A percentile compares a stretch with the other conserved stretches of the same genome.
phyloP scores from a whole-genome alignment of 1,140 invertebrate genomes.

The Drosophila takahashii region DNA sequence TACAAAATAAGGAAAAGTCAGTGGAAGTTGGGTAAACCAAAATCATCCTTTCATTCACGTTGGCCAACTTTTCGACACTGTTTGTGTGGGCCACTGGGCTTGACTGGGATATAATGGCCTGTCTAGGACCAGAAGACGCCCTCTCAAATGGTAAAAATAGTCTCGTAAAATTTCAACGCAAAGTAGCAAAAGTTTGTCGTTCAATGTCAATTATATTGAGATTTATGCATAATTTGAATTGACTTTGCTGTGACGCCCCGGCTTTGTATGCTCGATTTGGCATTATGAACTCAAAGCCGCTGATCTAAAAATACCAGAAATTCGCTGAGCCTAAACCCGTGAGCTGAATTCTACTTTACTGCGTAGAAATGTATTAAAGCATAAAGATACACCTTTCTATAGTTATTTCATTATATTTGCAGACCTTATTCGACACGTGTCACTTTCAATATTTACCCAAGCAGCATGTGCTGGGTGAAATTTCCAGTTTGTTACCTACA shows the following conservation, averaged over 20 bases:
- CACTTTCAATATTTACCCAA: conserved; percentile 46
- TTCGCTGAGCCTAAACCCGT: conserved; percentile 6
- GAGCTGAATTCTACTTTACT: conserved; percentile 5
- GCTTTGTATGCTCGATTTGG: conserved; percentile 19
- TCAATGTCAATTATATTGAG: conserved; percentile 63
- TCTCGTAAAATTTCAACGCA: conserved; percentile 30
- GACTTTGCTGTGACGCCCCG: conserved; percentile 18
- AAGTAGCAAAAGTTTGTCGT: conserved; percentile 58
- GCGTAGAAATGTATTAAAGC: background rate
- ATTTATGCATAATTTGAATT: conserved; percentile 73
- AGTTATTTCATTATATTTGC: background rate
- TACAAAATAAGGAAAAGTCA: background rate
- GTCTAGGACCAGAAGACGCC: conserved; percentile 31
- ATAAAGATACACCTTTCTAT: background rate
- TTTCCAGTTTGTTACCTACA: conserved; percentile 14
- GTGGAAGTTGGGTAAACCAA: conserved; percentile 2
- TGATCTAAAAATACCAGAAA: conserved; percentile 51
- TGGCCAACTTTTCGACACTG: conserved; percentile 38
- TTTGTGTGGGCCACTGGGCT: conserved; percentile 16
- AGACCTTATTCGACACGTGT: conserved; percentile 45
- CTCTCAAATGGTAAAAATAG: conserved; percentile 48
- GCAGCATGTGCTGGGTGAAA: conserved; percentile 2
- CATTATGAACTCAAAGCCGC: conserved; percentile 53
- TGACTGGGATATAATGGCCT: conserved; percentile 46
- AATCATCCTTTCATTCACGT: conserved; percentile 25